Evolutionary conservation across 2,797 vertebrate species (phyloP).

Genomic region (Scyliorhinus canicula): DNA sequence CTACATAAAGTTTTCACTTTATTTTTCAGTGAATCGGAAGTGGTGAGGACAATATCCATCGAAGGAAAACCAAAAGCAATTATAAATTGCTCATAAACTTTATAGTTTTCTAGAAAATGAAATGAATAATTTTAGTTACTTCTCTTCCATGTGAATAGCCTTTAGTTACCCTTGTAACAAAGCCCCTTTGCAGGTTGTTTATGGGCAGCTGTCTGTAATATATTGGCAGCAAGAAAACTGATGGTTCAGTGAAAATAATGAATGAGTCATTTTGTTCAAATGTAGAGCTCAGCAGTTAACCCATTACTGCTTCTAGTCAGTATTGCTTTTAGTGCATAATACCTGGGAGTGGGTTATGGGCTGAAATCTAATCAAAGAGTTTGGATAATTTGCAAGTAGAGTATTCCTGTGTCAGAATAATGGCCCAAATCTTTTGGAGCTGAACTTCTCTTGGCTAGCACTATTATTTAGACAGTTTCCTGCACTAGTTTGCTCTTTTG

Average conservation of each 20-base stretch:
- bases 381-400: background rate
- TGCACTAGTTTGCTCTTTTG: background rate
- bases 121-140: background rate
- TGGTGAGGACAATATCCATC: background rate
- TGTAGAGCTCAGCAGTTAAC: constrained; percentile 23
- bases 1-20: background rate
- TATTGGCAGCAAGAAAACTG: constrained; percentile 13
- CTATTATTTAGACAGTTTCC: background rate
- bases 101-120: background rate
- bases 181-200: constrained; percentile 32
- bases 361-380: background rate
- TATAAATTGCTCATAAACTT: background rate
- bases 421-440: background rate
- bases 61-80: background rate
- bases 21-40: constrained; percentile 42
- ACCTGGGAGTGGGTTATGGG: background rate
- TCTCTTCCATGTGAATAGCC: background rate
- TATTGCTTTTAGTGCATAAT: background rate
- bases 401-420: background rate
- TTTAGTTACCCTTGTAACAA: constrained; percentile 28
- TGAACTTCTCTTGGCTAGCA: background rate
- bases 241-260: constrained; percentile 38
- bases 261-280: constrained; percentile 31
- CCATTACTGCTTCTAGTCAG: background rate
- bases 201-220: constrained; percentile 38